Evolutionary conservation across 2,888 invertebrate species (phyloP), one percentile per base, ranked within the genome.

Genomic region (Cybosia mesomella): DNA sequence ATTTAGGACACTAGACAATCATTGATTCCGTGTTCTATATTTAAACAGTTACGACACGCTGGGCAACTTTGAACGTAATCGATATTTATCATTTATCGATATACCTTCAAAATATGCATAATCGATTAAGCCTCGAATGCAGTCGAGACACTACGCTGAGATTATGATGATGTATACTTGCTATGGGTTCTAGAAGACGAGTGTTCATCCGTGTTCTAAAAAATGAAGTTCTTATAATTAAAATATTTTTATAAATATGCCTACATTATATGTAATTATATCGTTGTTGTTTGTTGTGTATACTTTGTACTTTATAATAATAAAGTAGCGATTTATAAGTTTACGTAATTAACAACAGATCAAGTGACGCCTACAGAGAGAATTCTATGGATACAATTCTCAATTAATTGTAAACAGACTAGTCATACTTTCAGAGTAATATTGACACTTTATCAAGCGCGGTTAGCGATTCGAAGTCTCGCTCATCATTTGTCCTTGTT

Each of bases 1-100:
- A 89, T 87, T 87, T 86, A 81, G 85, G 84, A 82, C 83, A 81
- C 79, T 78, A 84, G 80, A 85, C 83, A 84, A 87, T 84, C 79
- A 83, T 85, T 77, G 77, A 82, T 82, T 79, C 80, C 71, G 76
- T 67, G 70, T 74, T 74, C 80, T 81, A 84, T 75, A 81, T 75
- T 73, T 77, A 80, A 69, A 66, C 49, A 66, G 68, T 73, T 74
- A 76, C 74, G 71, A 65, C 21, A 68, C 66, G 72, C 68, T 68
- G 67, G 75, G 71, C 70, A 72, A 70, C 65, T 65, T 66, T 58
- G 67, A 69, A 73, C 58, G 71, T 71, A 72, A 68, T 64, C 66
- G 63, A 67, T 65, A 43, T 58, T 49, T 32, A 13, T 28, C 32
- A 8, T 58, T 53, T 53, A 65, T 43, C 34, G 32, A 32, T 53